Evolutionary conservation across 2,797 vertebrate species (phyloP).

Genomic region (Morelia viridis): DNA sequence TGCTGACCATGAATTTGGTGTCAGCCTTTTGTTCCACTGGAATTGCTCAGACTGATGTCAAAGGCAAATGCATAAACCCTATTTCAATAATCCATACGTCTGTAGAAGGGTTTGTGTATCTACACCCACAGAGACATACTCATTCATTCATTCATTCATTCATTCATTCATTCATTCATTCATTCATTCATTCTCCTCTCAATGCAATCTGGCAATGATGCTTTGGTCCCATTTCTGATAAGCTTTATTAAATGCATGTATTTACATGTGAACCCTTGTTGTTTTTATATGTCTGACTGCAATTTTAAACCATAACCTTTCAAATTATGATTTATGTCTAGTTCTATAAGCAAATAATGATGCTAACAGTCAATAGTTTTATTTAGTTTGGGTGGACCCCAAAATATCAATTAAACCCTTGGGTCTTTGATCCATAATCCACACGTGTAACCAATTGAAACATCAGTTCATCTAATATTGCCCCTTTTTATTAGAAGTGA

Average conservation of each 20-base stretch:
- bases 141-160: neutral
- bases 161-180: neutral
- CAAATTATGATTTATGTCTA: neutral
- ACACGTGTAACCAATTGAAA: constrained; percentile 44
- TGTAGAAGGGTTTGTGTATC: neutral
- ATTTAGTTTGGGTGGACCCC: constrained; percentile 8
- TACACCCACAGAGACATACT: neutral
- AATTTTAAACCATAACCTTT: constrained; percentile 9
- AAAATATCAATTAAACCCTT: constrained; percentile 40
- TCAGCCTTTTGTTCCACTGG: neutral
- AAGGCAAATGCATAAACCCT: neutral
- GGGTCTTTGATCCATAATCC: constrained; percentile 41
- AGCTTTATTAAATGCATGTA: neutral
- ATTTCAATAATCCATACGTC: neutral
- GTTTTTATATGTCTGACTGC: neutral
- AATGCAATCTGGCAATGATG: neutral
- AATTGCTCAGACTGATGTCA: neutral
- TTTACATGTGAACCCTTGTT: neutral
- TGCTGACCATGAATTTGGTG: neutral
- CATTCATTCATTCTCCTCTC: neutral
- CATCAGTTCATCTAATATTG: constrained; percentile 69
- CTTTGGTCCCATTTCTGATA: neutral
- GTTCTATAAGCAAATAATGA: neutral
- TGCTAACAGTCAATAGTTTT: constrained; percentile 25
- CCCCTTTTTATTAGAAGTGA: constrained; percentile 69